Conservation (phyloP, 2,113 vertebrate genomes). For the Sander lucioperca region DNA sequence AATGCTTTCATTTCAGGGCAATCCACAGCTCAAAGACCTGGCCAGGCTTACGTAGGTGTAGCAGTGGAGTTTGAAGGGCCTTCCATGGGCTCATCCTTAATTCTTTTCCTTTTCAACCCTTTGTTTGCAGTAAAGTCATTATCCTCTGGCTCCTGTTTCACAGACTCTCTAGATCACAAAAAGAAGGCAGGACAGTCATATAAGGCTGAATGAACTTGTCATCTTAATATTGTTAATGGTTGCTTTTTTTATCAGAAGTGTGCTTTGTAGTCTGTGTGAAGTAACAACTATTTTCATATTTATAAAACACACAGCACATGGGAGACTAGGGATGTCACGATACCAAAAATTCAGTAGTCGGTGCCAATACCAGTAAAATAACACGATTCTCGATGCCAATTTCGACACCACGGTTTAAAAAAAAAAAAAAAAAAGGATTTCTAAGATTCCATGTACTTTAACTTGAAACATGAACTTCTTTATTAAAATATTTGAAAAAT, state of each 20-base stretch:
- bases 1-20: neutral
- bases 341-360: too few species aligned
- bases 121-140: slow-evolving; percentile 68
- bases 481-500: too few species aligned
- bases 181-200: neutral
- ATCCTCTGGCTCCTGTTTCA: slow-evolving; percentile 66
- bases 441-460: too few species aligned
- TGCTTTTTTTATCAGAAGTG: neutral
- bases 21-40: neutral
- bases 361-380: too few species aligned
- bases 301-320: neutral
- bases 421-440: too few species aligned
- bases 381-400: too few species aligned
- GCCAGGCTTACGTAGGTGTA: slow-evolving; percentile 50
- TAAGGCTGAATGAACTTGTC: neutral
- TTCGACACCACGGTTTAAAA: too few species aligned
- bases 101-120: slow-evolving; percentile 77
- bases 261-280: neutral
- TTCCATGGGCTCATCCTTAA: slow-evolving; percentile 64
- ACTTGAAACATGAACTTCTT: too few species aligned
- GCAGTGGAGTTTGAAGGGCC: neutral
- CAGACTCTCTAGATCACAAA: slow-evolving; percentile 32
- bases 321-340: neutral
- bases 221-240: neutral
- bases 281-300: neutral